Evolutionary conservation across 1,140 invertebrate genomes (phyloP).

Genomic region (Drosophila fuyamai): DNA sequence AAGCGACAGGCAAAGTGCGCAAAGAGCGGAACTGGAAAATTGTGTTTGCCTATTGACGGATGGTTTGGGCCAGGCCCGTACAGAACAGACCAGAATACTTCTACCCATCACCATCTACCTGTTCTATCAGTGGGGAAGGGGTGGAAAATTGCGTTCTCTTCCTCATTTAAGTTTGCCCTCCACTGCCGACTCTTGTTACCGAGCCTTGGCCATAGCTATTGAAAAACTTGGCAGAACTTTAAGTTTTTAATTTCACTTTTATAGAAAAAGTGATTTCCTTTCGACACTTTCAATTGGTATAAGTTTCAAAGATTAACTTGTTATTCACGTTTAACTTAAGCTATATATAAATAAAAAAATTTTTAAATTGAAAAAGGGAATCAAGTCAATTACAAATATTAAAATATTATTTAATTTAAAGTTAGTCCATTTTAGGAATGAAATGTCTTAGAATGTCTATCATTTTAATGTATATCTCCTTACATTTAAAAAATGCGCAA

Average conservation of each 20-base stretch:
- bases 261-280: neutral
- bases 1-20: slow-evolving; percentile 49
- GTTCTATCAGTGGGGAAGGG: slow-evolving; percentile 11
- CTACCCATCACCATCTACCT: slow-evolving; percentile 32
- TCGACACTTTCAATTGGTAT: neutral
- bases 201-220: slow-evolving; percentile 3
- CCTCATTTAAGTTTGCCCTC: slow-evolving; percentile 25
- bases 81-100: slow-evolving; percentile 6
- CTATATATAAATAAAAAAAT: no score
- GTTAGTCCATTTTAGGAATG: no score
- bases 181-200: slow-evolving; percentile 5
- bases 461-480: neutral
- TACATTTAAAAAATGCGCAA: no score
- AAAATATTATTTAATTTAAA: no score
- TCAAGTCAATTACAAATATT: no score
- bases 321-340: no score
- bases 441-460: no score
- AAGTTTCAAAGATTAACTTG: no score
- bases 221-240: neutral
- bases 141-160: slow-evolving; percentile 44
- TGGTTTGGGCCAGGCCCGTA: slow-evolving; percentile 41
- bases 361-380: no score
- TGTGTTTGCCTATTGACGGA: slow-evolving; percentile 38
- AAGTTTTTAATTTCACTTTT: slow-evolving; percentile 2
- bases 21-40: slow-evolving; percentile 53